Evolutionary conservation across 2,797 vertebrate genomes (phyloP), one percentile per base, ranked within the genome.

Genomic region (Pitangus sulphuratus): DNA sequence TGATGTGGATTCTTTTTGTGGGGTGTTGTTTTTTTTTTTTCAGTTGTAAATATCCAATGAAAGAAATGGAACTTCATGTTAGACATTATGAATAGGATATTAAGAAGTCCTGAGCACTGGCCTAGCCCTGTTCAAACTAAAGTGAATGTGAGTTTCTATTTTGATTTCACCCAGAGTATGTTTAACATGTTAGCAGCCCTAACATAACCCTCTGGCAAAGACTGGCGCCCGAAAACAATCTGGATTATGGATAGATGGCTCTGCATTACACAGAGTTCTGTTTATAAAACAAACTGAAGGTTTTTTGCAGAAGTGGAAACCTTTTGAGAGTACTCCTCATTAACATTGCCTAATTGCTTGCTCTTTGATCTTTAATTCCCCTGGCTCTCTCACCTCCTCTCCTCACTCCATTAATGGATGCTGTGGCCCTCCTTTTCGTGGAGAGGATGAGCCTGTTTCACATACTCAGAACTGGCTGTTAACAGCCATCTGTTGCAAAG

Each of bases 341-440:
- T 93, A 95, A 71, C 35, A 45, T 70, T 82, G 44, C 40, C 48
- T 96, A 93, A 93, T 87, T 93, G 64, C 19, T 83, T 83, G 47
- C 47, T 66, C 87, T 95, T 87, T 95, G 78, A 93, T 95, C 70
- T 92, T 79, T 75, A 90, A 87, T 93, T 90, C 78, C 61, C 53
- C 37, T 66, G 64, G 47, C 51, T 5, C 48, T 57, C 28, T 94
- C 33, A 4, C 61, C 37, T 93, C 61, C 62, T 69, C 62, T 89
- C 39, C 51, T 77, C 54, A 2, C 54, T 76, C 69, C 1, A 2
- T 68, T 94, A 89, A 90, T 89, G 84, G 84, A 92, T 83, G 56
- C 56, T 90, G 54, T 84, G 86, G 71, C 48, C 42, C 56, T 84
- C 1, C 2, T 57, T 83, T 87, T 79, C 0, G 13, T 74, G 35